Evolutionary conservation across 2,888 invertebrate genomes (phyloP), one percentile per base, ranked within the genome.

Genomic region (Phragmatobia fuliginosa): DNA sequence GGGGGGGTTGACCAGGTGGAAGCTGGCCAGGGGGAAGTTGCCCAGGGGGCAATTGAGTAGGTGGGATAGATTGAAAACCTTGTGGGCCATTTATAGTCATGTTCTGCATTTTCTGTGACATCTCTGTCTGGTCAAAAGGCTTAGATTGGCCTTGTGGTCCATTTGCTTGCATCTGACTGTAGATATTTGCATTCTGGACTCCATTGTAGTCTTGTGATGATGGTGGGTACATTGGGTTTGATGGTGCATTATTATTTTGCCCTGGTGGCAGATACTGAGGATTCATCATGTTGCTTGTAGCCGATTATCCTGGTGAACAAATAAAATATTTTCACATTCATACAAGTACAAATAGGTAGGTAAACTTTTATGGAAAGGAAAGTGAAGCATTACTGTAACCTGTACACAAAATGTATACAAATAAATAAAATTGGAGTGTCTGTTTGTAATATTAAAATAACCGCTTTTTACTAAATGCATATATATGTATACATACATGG

Each of bases 241-340:
- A 87, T 58, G 94, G 94, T 72, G 91, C 87, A 82, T 95, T 95
- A 73, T 95, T 95, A 73, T 94, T 95, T 79, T 92, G 93, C 69
- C 95, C 95, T 38, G 94, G 94, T 32, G 94, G 93, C 73, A 91
- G 87, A 78, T 92, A 95, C 75, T 95, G 95, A 66, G 95, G 94
- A 83, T 95, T 95, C 95, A 95, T 95, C 93, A 92, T 93, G 70
- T 81, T 90, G 75, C 64, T 78, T 83, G 79, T 83, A 89, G 90
- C 90, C 90, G 82, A 74, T 67, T 73, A 77, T 81, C 87, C 92
- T 92, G 82, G 36, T 21, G n/a, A 66, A 64, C 4, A 60, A 67
- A 64, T 1, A 45, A 41, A 33, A 38, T 33, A 45, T 18, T 36
- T 5, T 11, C 49, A 18, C 2, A 21, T 31, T 32, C 10, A 25